These are phyloP conservation scores for Adineta ricciae DNA, from an alignment of 2,888 invertebrate species.

Conservation along the genomic window DNA sequence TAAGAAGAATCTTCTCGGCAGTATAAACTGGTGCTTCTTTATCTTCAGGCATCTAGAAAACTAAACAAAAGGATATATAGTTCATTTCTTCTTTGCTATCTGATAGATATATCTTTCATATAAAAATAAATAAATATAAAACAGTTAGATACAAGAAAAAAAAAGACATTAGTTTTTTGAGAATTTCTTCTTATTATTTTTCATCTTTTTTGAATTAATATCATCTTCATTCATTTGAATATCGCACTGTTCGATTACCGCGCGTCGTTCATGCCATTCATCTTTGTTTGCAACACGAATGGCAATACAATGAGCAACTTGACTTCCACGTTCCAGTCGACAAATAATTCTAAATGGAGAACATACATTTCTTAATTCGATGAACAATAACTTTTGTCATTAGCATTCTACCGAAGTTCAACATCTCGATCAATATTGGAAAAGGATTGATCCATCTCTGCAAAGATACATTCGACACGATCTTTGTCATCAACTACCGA, in stretches of 20 bases:
- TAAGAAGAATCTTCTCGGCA: background rate
- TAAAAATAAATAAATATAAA: background rate
- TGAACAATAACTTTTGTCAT: background rate
- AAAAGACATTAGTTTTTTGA: background rate
- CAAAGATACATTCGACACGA: background rate
- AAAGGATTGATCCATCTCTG: constrained; percentile 9
- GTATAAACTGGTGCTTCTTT: constrained; percentile 16
- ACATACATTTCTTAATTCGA: too few species aligned
- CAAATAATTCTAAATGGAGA: background rate
- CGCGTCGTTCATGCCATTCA: background rate
- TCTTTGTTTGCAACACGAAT: background rate
- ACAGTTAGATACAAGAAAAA: background rate
- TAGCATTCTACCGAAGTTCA: background rate
- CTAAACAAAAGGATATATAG: background rate
- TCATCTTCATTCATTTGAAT: background rate
- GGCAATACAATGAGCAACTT: background rate
- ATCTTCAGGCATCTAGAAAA: constrained; percentile 7
- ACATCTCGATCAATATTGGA: background rate
- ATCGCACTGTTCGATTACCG: background rate
- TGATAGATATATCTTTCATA: too few species aligned
- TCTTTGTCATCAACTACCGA: background rate
- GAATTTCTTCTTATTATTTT: background rate
- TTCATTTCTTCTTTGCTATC: background rate
- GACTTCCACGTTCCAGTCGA: background rate
- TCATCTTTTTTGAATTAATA: background rate